These are phyloP conservation scores for Drosophila ironensis DNA, from an alignment of 1,140 invertebrate species.

Conservation along the genomic window DNA sequence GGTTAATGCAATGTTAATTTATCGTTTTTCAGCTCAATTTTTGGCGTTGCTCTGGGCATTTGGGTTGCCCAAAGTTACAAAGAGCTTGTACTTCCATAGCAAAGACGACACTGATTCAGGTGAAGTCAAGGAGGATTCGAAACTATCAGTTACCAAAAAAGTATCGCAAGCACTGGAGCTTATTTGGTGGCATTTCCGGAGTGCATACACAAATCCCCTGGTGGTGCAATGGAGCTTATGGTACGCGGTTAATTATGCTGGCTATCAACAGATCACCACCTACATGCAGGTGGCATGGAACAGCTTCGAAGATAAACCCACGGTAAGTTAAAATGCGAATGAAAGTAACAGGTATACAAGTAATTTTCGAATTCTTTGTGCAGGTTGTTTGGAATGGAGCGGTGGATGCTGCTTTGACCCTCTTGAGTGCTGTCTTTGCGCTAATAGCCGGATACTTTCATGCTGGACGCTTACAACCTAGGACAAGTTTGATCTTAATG, in stretches of 20 bases:
- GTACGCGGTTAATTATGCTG: slow-evolving; percentile 91
- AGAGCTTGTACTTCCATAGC: slow-evolving; percentile 91
- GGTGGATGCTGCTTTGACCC: slow-evolving; percentile 89
- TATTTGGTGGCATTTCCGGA: slow-evolving; percentile 87
- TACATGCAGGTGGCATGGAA: slow-evolving; percentile 93
- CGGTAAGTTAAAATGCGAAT: too few species aligned
- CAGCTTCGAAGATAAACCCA: slow-evolving; percentile 78
- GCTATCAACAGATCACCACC: slow-evolving; percentile 89
- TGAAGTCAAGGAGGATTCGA: neutral
- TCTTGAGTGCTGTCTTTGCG: slow-evolving; percentile 86
- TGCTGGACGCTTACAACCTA: slow-evolving; percentile 49
- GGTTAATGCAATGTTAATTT: too few species aligned
- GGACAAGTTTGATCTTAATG: slow-evolving; percentile 54
- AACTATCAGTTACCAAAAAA: neutral
- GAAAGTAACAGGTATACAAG: too few species aligned
- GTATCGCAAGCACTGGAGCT: slow-evolving; percentile 48
- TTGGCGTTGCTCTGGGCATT: slow-evolving; percentile 89
- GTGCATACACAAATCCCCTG: slow-evolving; percentile 87
- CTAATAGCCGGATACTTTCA: slow-evolving; percentile 82
- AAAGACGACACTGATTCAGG: neutral
- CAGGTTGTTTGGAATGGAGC: slow-evolving; percentile 83
- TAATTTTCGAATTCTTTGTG: neutral
- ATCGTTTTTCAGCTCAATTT: slow-evolving; percentile 84
- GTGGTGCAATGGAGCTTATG: slow-evolving; percentile 94
- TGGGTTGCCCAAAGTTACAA: slow-evolving; percentile 88